phyloP scores from a whole-genome alignment of 2,888 invertebrate species.

The Halocaridina rubra region DNA sequence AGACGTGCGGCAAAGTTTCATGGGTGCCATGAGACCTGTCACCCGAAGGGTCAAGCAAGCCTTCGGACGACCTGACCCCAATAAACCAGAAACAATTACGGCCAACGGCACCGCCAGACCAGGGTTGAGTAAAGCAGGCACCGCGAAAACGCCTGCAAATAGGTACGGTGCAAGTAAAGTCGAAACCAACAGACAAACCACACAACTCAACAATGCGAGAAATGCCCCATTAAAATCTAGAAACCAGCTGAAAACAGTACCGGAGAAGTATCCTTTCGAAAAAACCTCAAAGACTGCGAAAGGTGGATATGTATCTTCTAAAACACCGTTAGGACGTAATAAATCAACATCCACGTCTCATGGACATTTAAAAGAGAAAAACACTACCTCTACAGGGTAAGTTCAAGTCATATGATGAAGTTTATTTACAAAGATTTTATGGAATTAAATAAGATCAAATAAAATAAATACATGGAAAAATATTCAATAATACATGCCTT shows the following conservation, averaged over 20 bases:
- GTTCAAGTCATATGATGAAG: too few species aligned
- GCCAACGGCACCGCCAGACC: neutral
- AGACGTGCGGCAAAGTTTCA: conserved; percentile 61
- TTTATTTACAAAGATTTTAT: too few species aligned
- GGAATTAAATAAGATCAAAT: too few species aligned
- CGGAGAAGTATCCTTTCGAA: neutral
- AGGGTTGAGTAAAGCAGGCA: neutral
- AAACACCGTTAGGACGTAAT: neutral
- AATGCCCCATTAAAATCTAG: neutral
- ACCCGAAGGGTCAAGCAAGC: conserved; percentile 44
- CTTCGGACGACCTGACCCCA: neutral
- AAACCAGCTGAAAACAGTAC: neutral
- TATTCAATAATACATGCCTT: too few species aligned
- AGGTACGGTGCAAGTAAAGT: neutral
- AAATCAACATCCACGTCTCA: neutral
- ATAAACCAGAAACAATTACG: neutral
- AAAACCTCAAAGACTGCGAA: neutral
- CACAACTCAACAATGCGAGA: neutral
- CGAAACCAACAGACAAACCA: neutral
- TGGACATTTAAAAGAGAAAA: neutral
- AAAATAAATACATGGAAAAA: too few species aligned
- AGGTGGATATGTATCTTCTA: conserved; percentile 3
- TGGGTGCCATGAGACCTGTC: conserved; percentile 56
- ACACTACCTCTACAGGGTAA: neutral
- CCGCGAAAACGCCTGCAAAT: neutral